These are phyloP conservation scores for Antechinus stuartii DNA, from an alignment of 2,113 vertebrate genomes.

Conservation along the genomic window DNA sequence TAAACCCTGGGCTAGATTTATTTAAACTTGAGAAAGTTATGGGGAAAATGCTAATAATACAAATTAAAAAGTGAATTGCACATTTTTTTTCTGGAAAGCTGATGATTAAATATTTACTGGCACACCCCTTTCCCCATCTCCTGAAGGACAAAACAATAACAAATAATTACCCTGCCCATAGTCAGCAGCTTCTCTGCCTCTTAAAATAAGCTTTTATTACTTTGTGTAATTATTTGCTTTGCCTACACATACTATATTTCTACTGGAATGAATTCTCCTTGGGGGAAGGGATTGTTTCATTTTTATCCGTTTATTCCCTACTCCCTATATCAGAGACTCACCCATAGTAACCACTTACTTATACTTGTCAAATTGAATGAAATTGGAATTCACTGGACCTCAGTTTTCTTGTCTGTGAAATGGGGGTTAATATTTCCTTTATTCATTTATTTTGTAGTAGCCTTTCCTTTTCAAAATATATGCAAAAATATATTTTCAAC, in stretches of 20 bases:
- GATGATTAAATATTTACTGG: not conserved
- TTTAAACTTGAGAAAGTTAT: not conserved
- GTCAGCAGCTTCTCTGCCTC: not conserved
- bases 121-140: not conserved
- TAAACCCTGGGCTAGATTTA: not conserved
- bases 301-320: not conserved
- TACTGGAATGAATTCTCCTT: not conserved
- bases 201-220: not conserved
- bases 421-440: not conserved
- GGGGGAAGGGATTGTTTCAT: not conserved
- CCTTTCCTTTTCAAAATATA: no score
- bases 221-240: not conserved
- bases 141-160: no score
- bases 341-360: not conserved
- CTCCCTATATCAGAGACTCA: not conserved
- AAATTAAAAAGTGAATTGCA: not conserved
- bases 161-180: not conserved
- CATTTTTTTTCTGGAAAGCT: not conserved
- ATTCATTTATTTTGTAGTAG: no score
- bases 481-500: no score
- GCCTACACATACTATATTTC: not conserved
- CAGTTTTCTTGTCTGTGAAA: not conserved
- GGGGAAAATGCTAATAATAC: not conserved
- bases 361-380: not conserved
- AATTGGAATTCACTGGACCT: not conserved